A percentile compares a stretch with the other conserved stretches of the same genome.
phyloP scores from a whole-genome alignment of 1,140 invertebrate species.

The Aphis craccivora region DNA sequence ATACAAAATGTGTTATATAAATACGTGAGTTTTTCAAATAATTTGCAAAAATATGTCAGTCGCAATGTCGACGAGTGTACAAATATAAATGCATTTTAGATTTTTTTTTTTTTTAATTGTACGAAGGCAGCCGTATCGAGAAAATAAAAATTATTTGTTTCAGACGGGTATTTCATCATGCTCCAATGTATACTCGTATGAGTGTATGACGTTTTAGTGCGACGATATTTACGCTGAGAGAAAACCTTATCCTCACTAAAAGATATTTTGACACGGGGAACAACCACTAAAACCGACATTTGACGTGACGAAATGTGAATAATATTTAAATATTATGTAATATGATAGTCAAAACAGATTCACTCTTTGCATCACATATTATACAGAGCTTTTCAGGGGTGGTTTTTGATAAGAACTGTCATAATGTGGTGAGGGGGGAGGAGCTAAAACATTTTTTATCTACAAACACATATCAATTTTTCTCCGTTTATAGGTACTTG shows the following conservation, averaged over 20 bases:
- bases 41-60: neutral
- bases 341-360: neutral
- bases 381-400: neutral
- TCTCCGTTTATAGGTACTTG: neutral
- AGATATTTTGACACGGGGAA: neutral
- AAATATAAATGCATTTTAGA: neutral
- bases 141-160: slow-evolving; percentile 4
- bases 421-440: too few species aligned
- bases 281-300: neutral
- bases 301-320: neutral
- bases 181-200: neutral
- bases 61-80: neutral
- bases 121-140: neutral
- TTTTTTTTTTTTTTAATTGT: neutral
- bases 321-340: slow-evolving; percentile 1
- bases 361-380: neutral
- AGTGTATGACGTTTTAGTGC: neutral
- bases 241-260: neutral
- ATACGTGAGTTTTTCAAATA: neutral
- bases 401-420: neutral
- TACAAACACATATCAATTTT: neutral
- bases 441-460: neutral
- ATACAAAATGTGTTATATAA: neutral
- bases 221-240: neutral
- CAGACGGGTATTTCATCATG: neutral